Evolutionary conservation across 23 tunicate species (phyloP), one percentile per base, ranked within the genome.

Genomic region (Ascidia mentula): DNA sequence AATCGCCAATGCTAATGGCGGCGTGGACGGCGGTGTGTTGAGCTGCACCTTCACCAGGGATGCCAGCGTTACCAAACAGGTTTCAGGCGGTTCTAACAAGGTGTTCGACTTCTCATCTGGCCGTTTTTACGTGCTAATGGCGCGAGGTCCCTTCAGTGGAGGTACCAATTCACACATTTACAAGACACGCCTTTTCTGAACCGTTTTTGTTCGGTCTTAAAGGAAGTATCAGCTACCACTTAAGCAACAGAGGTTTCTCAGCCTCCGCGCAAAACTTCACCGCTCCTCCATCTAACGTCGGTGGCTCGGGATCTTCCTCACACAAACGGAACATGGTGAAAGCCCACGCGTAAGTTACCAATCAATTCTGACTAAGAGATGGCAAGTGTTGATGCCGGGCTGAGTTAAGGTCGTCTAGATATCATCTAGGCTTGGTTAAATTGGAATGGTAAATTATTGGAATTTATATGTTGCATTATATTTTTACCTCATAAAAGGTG

Each of bases 301-400:
- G 80, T 13, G 77, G 85, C 26, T 42, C 36, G 0, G 85, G 38
- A 2, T 18, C 15, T 22, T 32, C 40, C 79, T 20, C 59, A 18
- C 28, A 35, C 32, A 46, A 40, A 46, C 38, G 34, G 2, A 45
- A 81, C 73, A 28, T 87, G 46, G 82, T 81, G 31, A 87, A 81
- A 76, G 91, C 80, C 4, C 91, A 87, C 69, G 91, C 91, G 91
- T 87, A 70, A 87, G 91, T 87, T 1, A 30, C 18, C 31, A 12
- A 9, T 42, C 15, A 9, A 12, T 42, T 42, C 15, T 42, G 12
- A 9, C 53, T 42, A n/a, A n/a, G n/a, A n/a, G n/a, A n/a, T n/a
- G n/a, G n/a, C n/a, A n/a, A n/a, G n/a, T n/a, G n/a, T n/a, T n/a
- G n/a, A n/a, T n/a, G n/a, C n/a, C n/a, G n/a, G n/a, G n/a, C n/a